Percentiles rank a stretch among this genome's conserved stretches.
Conservation (phyloP, 2,113 vertebrate genomes). For the Oreochromis niloticus region DNA sequence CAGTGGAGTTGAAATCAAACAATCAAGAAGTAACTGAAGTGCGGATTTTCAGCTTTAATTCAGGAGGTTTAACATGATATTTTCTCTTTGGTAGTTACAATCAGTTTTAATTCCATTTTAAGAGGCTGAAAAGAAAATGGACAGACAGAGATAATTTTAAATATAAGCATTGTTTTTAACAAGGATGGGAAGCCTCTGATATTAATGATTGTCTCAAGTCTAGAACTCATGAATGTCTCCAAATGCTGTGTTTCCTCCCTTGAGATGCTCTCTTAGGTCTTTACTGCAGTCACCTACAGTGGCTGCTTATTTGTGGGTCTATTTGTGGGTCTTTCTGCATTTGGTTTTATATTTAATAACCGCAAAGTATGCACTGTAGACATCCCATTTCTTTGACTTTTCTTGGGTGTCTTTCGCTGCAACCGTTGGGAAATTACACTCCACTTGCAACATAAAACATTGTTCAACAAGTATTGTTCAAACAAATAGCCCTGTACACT, state of each 20-base stretch:
- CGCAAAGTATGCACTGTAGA: not conserved
- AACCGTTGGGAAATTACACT: not conserved
- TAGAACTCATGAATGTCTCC: not conserved
- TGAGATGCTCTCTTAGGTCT: not conserved
- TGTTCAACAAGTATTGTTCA: not conserved
- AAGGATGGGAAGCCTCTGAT: not conserved
- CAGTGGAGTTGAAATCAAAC: not conserved
- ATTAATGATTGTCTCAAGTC: not conserved
- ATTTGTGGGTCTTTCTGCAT: not conserved
- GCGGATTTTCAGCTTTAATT: not conserved
- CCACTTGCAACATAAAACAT: not conserved
- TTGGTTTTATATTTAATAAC: not conserved
- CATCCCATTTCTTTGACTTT: not conserved
- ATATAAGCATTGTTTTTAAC: not conserved
- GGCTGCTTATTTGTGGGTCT: not conserved
- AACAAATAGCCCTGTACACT: not conserved
- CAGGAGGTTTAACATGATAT: not conserved
- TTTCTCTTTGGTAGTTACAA: fast-evolving
- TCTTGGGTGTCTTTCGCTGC: not conserved
- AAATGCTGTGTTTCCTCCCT: not conserved
- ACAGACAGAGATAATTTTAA: not conserved
- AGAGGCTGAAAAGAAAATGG: not conserved
- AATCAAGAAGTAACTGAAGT: not conserved
- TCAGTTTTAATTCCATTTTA: not conserved
- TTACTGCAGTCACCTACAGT: not conserved